Percentiles rank a stretch among this genome's conserved stretches.
phyloP scores from a whole-genome alignment of 2,797 vertebrate species.

The Neosilurus mollespiculum region DNA sequence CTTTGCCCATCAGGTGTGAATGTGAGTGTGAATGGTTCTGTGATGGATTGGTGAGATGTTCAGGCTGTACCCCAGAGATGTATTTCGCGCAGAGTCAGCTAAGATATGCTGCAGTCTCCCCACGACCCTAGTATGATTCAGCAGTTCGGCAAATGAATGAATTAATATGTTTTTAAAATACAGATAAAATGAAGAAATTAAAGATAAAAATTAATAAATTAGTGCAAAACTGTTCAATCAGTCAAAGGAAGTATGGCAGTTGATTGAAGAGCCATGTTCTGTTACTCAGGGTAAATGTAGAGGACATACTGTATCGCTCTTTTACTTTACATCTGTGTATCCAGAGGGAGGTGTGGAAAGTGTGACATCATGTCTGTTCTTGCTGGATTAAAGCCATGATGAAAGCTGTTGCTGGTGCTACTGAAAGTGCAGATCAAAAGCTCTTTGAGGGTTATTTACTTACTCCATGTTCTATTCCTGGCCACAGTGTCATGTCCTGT shows the following conservation, averaged over 20 bases:
- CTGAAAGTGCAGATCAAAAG: slow-evolving; percentile 35
- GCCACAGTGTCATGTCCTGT: slow-evolving; percentile 17
- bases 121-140: too few relatives aligned
- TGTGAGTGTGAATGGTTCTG: too few relatives aligned
- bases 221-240: not conserved
- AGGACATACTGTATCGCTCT: not conserved
- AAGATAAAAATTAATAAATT: not conserved
- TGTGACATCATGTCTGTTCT: not conserved
- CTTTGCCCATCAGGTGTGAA: too few relatives aligned
- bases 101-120: too few relatives aligned
- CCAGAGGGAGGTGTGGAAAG: not conserved
- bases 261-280: not conserved
- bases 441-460: slow-evolving; percentile 24
- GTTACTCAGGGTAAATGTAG: too few relatives aligned
- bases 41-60: too few relatives aligned
- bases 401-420: slow-evolving; percentile 36
- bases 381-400: slow-evolving; percentile 23
- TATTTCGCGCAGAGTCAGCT: too few relatives aligned
- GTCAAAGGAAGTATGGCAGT: not conserved
- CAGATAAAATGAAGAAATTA: not conserved
- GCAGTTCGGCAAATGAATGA: too few relatives aligned
- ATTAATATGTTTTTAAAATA: too few relatives aligned
- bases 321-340: not conserved
- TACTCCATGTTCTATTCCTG: slow-evolving; percentile 27
- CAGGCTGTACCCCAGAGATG: too few relatives aligned